Conservation (phyloP, 1,140 invertebrate genomes). For the Papilio machaon region DNA sequence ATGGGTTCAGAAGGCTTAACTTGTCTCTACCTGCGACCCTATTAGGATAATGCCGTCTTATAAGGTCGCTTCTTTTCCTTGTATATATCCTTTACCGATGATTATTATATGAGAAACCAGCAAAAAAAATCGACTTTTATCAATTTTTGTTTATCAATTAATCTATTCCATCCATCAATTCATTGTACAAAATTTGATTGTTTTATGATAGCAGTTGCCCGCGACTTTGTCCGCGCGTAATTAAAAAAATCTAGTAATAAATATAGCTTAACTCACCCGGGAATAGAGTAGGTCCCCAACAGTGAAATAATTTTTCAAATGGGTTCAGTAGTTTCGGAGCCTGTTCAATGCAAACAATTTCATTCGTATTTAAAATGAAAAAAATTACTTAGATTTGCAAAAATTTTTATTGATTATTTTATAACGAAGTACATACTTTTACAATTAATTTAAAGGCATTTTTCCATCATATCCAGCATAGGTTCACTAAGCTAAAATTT, state of each 20-base stretch:
- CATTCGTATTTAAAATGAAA: too few relatives aligned
- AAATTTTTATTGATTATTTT: too few relatives aligned
- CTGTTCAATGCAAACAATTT: too few relatives aligned
- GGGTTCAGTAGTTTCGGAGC: too few relatives aligned
- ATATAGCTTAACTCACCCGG: too few relatives aligned
- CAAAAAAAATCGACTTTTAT: neutral
- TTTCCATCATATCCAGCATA: neutral
- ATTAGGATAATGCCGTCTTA: conserved; percentile 17
- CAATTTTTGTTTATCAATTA: neutral
- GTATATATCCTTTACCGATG: conserved; percentile 7
- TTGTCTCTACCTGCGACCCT: conserved; percentile 22
- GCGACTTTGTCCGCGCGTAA: too few relatives aligned
- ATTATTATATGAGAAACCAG: neutral
- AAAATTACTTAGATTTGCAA: too few relatives aligned
- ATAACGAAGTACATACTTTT: too few relatives aligned
- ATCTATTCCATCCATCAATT: neutral
- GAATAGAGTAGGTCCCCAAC: too few relatives aligned
- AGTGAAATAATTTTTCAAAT: too few relatives aligned
- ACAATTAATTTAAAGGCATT: too few relatives aligned
- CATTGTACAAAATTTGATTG: neutral
- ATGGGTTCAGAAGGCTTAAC: conserved; percentile 13
- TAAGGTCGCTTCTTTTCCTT: conserved; percentile 10
- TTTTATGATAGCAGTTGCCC: neutral
- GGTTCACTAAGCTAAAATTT: neutral
- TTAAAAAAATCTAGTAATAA: too few relatives aligned